Evolutionary conservation across 2,888 invertebrate genomes (phyloP).

Genomic region (Lochmaea capreae): DNA sequence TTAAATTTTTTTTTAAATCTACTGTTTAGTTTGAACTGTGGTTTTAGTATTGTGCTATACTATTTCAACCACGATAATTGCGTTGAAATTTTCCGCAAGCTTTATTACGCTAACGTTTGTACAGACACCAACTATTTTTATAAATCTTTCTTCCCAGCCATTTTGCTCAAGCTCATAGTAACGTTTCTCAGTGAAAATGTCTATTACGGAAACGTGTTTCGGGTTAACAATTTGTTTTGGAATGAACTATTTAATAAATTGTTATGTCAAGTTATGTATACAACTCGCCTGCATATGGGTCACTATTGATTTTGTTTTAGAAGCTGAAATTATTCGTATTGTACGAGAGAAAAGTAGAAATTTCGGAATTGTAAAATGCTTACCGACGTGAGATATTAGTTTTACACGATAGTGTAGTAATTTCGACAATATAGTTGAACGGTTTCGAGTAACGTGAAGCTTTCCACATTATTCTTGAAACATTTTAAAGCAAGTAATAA

Average conservation of each 20-base stretch:
- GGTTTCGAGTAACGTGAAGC: too few species aligned
- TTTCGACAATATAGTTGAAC: not conserved
- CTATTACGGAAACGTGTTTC: conserved; percentile 39
- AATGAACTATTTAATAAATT: conserved; percentile 36
- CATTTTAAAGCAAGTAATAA: too few species aligned
- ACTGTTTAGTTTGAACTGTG: too few species aligned
- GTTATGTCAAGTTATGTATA: conserved; percentile 17
- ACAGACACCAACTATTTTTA: conserved; percentile 17
- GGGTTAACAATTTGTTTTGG: conserved; percentile 38
- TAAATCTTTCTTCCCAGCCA: conserved; percentile 30
- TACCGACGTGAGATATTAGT: not conserved
- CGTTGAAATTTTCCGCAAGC: not conserved
- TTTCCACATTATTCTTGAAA: too few species aligned
- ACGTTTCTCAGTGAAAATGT: conserved; percentile 37
- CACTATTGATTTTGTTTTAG: conserved; percentile 25
- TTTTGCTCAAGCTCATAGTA: conserved; percentile 35
- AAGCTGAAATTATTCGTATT: not conserved
- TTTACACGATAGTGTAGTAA: not conserved
- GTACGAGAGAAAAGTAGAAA: not conserved
- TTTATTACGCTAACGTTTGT: not conserved
- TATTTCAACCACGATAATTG: not conserved
- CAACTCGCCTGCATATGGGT: conserved; percentile 22
- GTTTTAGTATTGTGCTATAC: not conserved
- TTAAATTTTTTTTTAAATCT: too few species aligned
- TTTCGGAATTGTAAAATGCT: conserved; percentile 1